Base-by-base conservation (phyloP, 2,797 vertebrate species). In the Lacerta agilis region DNA sequence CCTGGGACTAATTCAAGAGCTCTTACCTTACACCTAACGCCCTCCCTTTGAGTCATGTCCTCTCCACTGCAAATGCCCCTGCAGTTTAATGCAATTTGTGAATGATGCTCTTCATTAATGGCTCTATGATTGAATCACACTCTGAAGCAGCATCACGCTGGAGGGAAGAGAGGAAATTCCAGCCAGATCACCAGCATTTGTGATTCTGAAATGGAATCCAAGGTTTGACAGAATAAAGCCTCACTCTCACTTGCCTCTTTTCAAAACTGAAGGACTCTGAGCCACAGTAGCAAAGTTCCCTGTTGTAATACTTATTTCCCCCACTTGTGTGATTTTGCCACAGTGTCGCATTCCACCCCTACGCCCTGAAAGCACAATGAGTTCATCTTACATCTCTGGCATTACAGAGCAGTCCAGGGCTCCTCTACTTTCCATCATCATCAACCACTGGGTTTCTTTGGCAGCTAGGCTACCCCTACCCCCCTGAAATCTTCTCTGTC, bases 41-140 rank as follows among this genome's bases (percentile, higher is more conserved):
- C 38, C 75, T 82, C 29, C 79, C 86, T 66, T 88, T 67, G 36
- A 87, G 25, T 38, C 72, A 72, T 80, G 49, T 29, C 71, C 2
- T 88, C 91, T 87, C 43, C 41, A 10, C 1, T 69, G 81, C 23
- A 69, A 33, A 64, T 76, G 41, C 71, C 55, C 73, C 86, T 88
- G 45, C 87, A 58, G 85, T 88, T 38, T 82, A 87, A 76, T 41
- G 83, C 6, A 73, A 86, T 80, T 79, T 88, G 67, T 2, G 49
- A 85, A 61, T 66, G 73, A 79, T 82, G 71, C 55, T 90, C 88
- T 79, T 83, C 64, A 81, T 86, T 89, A 86, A 75, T 64, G 1
- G 3, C 45, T 87, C 55, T 83, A 17, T 38, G 49, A 85, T 0
- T 87, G 23, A 89, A 91, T 83, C 61, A 88, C 69, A 88, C 27